phyloP scores from a whole-genome alignment of 2,888 invertebrate genomes.

The Lutraria lutraria region DNA sequence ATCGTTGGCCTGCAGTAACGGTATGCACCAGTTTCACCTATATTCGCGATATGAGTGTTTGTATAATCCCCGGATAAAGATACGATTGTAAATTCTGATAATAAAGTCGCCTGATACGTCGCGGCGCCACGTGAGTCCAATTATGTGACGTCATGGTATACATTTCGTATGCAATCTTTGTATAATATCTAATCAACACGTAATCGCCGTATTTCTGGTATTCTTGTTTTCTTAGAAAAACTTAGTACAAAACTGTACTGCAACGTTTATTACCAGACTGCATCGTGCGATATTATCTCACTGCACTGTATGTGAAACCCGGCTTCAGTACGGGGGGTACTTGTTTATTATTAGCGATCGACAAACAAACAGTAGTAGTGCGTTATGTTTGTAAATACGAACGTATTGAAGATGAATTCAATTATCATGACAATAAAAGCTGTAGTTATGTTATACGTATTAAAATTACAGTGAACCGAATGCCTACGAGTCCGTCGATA shows the following conservation, averaged over 20 bases:
- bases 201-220: neutral
- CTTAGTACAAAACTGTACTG: neutral
- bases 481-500: neutral
- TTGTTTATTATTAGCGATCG: neutral
- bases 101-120: neutral
- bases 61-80: neutral
- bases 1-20: neutral
- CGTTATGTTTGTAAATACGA: neutral
- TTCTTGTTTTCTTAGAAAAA: neutral
- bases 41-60: neutral
- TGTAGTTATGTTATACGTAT: neutral
- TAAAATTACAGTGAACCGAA: neutral
- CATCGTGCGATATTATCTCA: neutral
- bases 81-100: neutral
- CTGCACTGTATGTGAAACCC: neutral
- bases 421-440: neutral
- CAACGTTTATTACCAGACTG: neutral
- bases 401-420: neutral
- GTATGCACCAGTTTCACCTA: neutral
- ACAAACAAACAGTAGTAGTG: neutral
- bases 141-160: conserved; percentile 1
- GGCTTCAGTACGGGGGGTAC: neutral
- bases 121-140: neutral
- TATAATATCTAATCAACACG: neutral
- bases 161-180: neutral